Percentiles rank a stretch among this genome's conserved stretches.
Conservation (phyloP, 53 echinoderm and acorn worm genomes). For the Glandiceps talaboti region DNA sequence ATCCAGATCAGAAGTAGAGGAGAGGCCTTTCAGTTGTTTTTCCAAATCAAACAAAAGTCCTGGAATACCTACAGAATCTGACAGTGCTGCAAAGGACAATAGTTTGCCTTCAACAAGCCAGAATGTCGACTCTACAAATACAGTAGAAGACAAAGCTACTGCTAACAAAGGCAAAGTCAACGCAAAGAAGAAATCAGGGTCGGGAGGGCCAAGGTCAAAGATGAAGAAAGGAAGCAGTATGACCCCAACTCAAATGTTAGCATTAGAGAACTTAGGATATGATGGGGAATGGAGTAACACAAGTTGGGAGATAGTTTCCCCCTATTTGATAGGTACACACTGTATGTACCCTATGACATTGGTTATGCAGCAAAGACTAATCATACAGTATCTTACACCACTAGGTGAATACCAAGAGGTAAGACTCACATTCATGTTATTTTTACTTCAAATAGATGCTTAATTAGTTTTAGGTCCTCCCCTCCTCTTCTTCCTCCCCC, state of each 20-base stretch:
- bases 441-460: too few relatives aligned
- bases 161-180: conserved; percentile 9
- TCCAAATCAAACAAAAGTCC: conserved; percentile 16
- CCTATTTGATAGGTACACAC: conserved; percentile 74
- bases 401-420: conserved; percentile 99
- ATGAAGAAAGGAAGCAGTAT: neutral
- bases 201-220: neutral
- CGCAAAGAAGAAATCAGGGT: neutral
- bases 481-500: too few relatives aligned
- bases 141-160: conserved; percentile 9
- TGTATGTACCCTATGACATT: conserved; percentile 73
- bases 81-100: neutral
- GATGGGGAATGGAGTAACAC: conserved; percentile 84
- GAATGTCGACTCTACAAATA: neutral
- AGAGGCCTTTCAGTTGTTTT: conserved; percentile 67
- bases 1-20: conserved; percentile 1
- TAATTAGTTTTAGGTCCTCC: too few relatives aligned
- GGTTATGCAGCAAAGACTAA: conserved; percentile 81
- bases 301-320: conserved; percentile 84
- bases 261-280: neutral
- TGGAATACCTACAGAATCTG: neutral
- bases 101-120: neutral
- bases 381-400: conserved; percentile 90
- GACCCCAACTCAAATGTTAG: neutral
- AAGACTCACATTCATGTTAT: too few relatives aligned